phyloP scores from a whole-genome alignment of 1,140 invertebrate species.

The Macrosteles quadrilineatus region DNA sequence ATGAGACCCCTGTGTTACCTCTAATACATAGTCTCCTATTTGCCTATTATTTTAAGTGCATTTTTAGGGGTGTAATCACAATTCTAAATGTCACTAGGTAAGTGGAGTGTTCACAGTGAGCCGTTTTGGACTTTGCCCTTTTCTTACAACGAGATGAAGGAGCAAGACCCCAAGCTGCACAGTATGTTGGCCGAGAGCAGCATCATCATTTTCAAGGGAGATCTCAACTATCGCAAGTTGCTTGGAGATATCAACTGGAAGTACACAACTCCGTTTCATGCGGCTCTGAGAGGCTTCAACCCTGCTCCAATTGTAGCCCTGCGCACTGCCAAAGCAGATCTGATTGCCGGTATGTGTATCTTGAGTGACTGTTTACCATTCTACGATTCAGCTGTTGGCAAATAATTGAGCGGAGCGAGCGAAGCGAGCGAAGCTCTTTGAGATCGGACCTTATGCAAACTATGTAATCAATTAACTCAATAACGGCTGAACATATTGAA shows the following conservation, averaged over 20 bases:
- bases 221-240: slow-evolving; percentile 95
- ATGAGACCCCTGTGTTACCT: too few relatives aligned
- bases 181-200: slow-evolving; percentile 65
- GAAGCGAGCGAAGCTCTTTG: too few relatives aligned
- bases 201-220: slow-evolving; percentile 92
- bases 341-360: slow-evolving; percentile 59
- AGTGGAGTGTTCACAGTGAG: slow-evolving; percentile 52
- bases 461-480: too few relatives aligned
- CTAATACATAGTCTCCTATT: too few relatives aligned
- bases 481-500: too few relatives aligned
- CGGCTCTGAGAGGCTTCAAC: slow-evolving; percentile 75
- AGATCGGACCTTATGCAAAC: too few relatives aligned
- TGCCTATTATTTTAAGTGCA: too few relatives aligned
- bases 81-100: too few relatives aligned
- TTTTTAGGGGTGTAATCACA: too few relatives aligned
- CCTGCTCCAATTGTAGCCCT: slow-evolving; percentile 80
- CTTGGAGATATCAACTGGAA: slow-evolving; percentile 87
- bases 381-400: too few relatives aligned
- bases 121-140: slow-evolving; percentile 88
- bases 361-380: too few relatives aligned
- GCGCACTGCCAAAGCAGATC: slow-evolving; percentile 91
- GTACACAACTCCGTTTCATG: slow-evolving; percentile 65
- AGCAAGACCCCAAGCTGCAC: slow-evolving; percentile 68
- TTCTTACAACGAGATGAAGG: slow-evolving; percentile 77
- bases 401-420: too few relatives aligned